These are phyloP conservation scores for Drosophila pandora DNA, from an alignment of 1,140 invertebrate species.

Conservation along the genomic window DNA sequence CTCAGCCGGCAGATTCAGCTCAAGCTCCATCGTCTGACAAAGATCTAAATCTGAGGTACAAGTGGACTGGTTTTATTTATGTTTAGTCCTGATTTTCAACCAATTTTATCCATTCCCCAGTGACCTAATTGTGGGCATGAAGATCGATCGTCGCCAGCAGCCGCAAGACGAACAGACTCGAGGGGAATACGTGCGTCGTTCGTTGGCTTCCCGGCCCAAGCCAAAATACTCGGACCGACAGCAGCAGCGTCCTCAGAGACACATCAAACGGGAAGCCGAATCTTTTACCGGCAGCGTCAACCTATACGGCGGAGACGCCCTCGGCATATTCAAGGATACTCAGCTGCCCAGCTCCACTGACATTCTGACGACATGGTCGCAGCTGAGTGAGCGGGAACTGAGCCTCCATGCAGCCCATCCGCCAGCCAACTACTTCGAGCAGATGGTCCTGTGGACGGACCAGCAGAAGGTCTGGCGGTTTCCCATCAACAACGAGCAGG, in stretches of 20 bases:
- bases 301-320: slow-evolving; percentile 85
- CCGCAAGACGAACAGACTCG: slow-evolving; percentile 81
- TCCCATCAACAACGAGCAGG: slow-evolving; percentile 98
- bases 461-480: slow-evolving; percentile 98
- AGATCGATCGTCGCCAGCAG: slow-evolving; percentile 86
- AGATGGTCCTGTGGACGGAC: slow-evolving; percentile 97
- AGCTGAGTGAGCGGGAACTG: slow-evolving; percentile 87
- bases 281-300: slow-evolving; percentile 82
- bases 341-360: slow-evolving; percentile 83
- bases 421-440: slow-evolving; percentile 95
- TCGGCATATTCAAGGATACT: slow-evolving; percentile 86
- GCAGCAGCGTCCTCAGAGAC: slow-evolving; percentile 37
- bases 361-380: slow-evolving; percentile 88
- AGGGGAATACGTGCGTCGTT: slow-evolving; percentile 72
- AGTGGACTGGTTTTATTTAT: background rate
- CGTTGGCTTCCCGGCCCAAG: slow-evolving; percentile 54
- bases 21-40: slow-evolving; percentile 16
- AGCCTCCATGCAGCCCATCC: slow-evolving; percentile 87
- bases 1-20: slow-evolving; percentile 3
- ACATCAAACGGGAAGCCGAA: slow-evolving; percentile 61
- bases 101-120: slow-evolving; percentile 74
- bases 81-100: slow-evolving; percentile 11
- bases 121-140: slow-evolving; percentile 89
- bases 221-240: slow-evolving; percentile 21
- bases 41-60: slow-evolving; percentile 75